Evolutionary conservation across 1,140 invertebrate species (phyloP), one percentile per base, ranked within the genome.

Genomic region (Globodera ellingtonae): DNA sequence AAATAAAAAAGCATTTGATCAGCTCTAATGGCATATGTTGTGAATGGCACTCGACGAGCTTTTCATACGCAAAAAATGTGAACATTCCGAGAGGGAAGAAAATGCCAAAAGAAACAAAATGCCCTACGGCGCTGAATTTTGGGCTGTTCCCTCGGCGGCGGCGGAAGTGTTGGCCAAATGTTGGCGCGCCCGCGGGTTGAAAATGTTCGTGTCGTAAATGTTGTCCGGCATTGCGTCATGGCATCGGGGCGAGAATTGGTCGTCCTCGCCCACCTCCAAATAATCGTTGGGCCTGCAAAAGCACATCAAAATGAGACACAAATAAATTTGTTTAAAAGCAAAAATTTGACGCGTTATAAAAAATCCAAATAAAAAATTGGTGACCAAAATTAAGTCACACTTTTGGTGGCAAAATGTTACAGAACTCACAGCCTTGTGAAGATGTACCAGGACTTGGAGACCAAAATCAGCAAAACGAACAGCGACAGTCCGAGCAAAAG

Each of bases 401-500:
- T 35, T 35, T 35, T 35, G 35, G 1, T 35, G 35, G 35, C 35
- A 35, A 35, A 35, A 35, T 35, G 35, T 35, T 35, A 35, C 35
- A 35, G 70, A 67, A 83, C 79, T 74, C 35, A 79, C 69, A 67
- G 47, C 8, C 81, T 18, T 9, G 72, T 62, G 65, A 82, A 82
- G 21, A 82, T 82, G 50, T 69, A 73, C 81, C 81, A 82, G 9
- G 81, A 82, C 44, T 83, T 83, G 10, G 86, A 89, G 44, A 86
- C 86, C 56, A 88, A 75, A 77, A 88, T 75, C 52, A 88, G 80
- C 52, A 88, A 62, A 21, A 82, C 56, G 75, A 87, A 88, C 46
- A 88, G 67, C 65, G 89, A 81, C 47, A 87, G 18, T n/a, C 88
- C 87, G 35, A 89, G 79, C 21, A 88, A 62, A 13, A 88, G 62